phyloP scores from a whole-genome alignment of 2,888 invertebrate species.

The Caenorhabditis panamensis region DNA sequence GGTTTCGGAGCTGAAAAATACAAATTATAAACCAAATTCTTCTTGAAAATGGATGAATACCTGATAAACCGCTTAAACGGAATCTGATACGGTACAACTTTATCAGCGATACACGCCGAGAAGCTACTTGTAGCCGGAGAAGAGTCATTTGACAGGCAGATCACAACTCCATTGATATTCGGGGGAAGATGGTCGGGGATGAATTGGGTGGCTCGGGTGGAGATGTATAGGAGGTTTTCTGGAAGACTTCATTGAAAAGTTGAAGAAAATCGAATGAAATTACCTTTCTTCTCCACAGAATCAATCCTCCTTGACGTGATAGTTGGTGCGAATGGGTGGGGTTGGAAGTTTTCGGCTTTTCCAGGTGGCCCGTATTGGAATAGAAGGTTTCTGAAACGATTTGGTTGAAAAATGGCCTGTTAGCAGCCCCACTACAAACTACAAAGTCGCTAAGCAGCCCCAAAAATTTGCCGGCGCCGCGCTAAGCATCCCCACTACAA shows the following conservation, averaged over 20 bases:
- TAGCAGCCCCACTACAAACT: no score
- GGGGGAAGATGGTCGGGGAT: conserved; percentile 31
- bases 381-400: conserved; percentile 27
- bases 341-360: conserved; percentile 18
- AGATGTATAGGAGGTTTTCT: conserved; percentile 53
- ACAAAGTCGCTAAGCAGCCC: no score
- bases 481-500: no score
- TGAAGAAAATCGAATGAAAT: neutral
- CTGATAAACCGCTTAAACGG: conserved; percentile 39
- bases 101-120: conserved; percentile 37
- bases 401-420: no score
- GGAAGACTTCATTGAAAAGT: conserved; percentile 4
- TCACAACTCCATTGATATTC: conserved; percentile 27
- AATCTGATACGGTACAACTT: conserved; percentile 38
- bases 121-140: conserved; percentile 39
- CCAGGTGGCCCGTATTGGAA: conserved; percentile 53
- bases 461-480: no score
- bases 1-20: conserved; percentile 26
- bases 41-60: neutral
- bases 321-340: conserved; percentile 44
- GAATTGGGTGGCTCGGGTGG: conserved; percentile 46
- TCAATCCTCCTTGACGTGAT: conserved; percentile 45
- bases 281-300: conserved; percentile 38
- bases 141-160: conserved; percentile 49
- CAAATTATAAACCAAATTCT: neutral